Conservation (phyloP, 30 jellyfish, hydroid and myxozoan species). For the Cassiopea xamachana region DNA sequence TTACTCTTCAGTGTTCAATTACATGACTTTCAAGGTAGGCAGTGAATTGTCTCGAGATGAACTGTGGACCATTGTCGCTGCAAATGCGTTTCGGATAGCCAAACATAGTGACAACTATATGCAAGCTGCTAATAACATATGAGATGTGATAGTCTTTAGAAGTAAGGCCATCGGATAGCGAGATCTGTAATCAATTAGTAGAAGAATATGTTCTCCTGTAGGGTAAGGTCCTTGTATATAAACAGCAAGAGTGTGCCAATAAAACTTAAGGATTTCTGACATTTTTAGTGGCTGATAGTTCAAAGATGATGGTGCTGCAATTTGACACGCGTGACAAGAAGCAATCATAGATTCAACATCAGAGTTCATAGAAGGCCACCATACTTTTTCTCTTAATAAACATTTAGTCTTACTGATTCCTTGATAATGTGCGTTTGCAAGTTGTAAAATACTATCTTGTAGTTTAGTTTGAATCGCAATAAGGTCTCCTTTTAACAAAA, state of each 20-base stretch:
- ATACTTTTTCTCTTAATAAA: conserved; percentile 12
- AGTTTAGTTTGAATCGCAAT: conserved; percentile 17
- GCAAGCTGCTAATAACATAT: background rate
- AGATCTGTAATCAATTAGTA: conserved; percentile 26
- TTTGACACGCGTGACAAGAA: conserved; percentile 28
- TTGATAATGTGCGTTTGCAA: conserved; percentile 13
- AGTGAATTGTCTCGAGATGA: conserved; percentile 1
- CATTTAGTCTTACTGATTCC: conserved; percentile 6
- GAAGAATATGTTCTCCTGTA: conserved; percentile 32
- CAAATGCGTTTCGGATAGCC: background rate
- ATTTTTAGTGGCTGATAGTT: conserved; percentile 24
- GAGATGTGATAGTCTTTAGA: background rate
- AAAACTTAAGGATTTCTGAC: conserved; percentile 11
- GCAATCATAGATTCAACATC: conserved; percentile 24
- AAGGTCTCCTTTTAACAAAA: conserved; percentile 13
- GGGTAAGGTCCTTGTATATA: conserved; percentile 20
- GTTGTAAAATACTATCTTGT: background rate
- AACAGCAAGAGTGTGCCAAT: conserved; percentile 19
- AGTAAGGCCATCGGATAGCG: conserved; percentile 8
- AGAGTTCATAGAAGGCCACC: conserved; percentile 50
- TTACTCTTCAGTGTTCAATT: conserved; percentile 14
- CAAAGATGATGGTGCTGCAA: conserved; percentile 20
- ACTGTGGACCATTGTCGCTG: conserved; percentile 38
- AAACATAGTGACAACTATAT: background rate
- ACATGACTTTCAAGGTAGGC: background rate